Evolutionary conservation across 2,797 vertebrate genomes (phyloP).

Genomic region (Enteromius mattozi): DNA sequence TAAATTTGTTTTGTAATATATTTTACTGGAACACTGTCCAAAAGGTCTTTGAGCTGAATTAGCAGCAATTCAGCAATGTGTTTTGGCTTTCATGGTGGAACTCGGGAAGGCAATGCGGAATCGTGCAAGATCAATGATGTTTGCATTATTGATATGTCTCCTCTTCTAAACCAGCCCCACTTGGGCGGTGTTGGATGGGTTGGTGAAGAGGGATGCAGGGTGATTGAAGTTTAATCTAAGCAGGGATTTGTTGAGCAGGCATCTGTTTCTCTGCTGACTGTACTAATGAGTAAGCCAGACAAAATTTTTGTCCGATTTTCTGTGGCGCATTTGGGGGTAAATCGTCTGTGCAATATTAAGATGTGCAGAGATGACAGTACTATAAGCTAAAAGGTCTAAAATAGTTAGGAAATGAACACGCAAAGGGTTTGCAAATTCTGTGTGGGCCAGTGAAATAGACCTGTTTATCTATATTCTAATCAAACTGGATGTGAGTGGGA

Average conservation of each 20-base stretch:
- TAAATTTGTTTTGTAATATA: not conserved
- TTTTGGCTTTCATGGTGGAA: conserved; percentile 51
- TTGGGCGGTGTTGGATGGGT: not conserved
- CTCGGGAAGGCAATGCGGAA: conserved; percentile 61
- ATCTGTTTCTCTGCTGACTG: conserved; percentile 20
- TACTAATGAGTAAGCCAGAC: conserved; percentile 41
- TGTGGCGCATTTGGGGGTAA: not conserved
- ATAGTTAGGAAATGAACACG: not conserved
- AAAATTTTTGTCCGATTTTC: not conserved
- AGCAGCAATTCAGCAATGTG: conserved; percentile 41
- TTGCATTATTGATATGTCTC: conserved; percentile 80
- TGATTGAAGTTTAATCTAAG: conserved; percentile 54
- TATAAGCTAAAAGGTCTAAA: not conserved
- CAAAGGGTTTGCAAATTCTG: not conserved
- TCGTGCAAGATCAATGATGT: conserved; percentile 63
- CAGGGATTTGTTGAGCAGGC: conserved; percentile 27
- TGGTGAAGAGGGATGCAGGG: conserved; percentile 11
- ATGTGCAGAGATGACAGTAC: not conserved
- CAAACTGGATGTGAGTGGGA: not conserved
- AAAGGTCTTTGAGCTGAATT: conserved; percentile 59
- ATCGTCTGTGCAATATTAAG: not conserved
- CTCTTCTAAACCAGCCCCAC: conserved; percentile 48
- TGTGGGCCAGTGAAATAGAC: not conserved
- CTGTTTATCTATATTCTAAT: too few species aligned
- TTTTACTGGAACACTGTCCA: conserved; percentile 10